Base-by-base conservation (phyloP, 2,888 invertebrate genomes). In the Macaria notata region DNA sequence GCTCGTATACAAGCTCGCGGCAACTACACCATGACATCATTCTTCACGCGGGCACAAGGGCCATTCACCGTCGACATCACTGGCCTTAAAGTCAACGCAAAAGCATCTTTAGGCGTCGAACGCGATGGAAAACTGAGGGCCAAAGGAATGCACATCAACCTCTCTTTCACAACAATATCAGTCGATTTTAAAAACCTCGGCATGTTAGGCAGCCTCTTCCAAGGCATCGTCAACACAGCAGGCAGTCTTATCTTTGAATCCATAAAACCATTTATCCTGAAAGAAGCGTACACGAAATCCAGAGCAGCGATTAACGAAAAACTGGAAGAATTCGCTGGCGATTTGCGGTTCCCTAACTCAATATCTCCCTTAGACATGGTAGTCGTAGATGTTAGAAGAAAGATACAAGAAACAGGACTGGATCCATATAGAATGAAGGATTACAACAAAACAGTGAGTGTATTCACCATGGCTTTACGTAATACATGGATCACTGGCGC, bases 361-460 rank as follows among this genome's bases (percentile, higher is more conserved):
- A 95, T 97, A 69, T 95, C 96, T 9, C 97, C 97, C 0, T 89
- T 97, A 58, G 97, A 98, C 75, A 95, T 96, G 93, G 94, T 95
- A 3, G 93, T 98, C 43, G 94, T 95, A 0, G 95, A 96, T 73
- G 93, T 93, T 0, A 92, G 97, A 7, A 94, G 94, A 67, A 93
- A 94, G 73, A 94, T 97, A 0, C 84, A 92, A 43, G 83, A 83
- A 8, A 91, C 93, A 83, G 92, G 94, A 2, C 94, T 94, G 71
- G 98, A 98, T 83, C 98, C 98, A 0, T 95, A 94, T 66, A 90
- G 92, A 74, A 78, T 97, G 7, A 93, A 94, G 3, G 95, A 96
- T 77, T 95, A 95, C 71, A 95, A 95, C 67, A 94, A 94, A 58
- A 94, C 94, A 0, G 93, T 93, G 44, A 96, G 96, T 9, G 84